A percentile compares a stretch with the other conserved stretches of the same genome.
Conservation (phyloP, 2,113 vertebrate species). For the Mustela lutreola region DNA sequence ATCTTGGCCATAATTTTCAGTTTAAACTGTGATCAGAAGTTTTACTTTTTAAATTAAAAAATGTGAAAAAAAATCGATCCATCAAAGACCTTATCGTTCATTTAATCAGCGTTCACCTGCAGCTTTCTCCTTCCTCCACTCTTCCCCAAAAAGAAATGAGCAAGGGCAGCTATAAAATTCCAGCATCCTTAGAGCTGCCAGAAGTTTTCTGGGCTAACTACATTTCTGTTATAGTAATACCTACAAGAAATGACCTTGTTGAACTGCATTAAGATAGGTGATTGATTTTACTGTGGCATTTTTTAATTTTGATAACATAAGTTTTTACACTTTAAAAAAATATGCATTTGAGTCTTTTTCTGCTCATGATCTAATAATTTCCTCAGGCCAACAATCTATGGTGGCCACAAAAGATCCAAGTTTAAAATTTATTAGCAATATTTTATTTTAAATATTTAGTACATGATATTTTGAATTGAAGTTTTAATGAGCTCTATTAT, state of each 20-base stretch:
- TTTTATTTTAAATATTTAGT: conserved; percentile 61
- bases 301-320: conserved; percentile 68
- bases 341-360: conserved; percentile 2
- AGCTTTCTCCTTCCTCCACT: neutral
- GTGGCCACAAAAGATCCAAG: conserved; percentile 54
- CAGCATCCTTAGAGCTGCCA: conserved; percentile 49
- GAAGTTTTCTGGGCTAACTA: conserved; percentile 36
- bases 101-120: conserved; percentile 81
- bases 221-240: conserved; percentile 57
- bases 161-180: conserved; percentile 78
- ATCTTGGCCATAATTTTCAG: conserved; percentile 86
- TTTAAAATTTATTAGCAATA: conserved; percentile 50
- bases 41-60: conserved; percentile 87
- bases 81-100: conserved; percentile 79
- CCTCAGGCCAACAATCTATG: conserved; percentile 25
- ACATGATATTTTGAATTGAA: conserved; percentile 33
- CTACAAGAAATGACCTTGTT: conserved; percentile 67
- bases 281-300: conserved; percentile 61
- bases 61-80: conserved; percentile 82
- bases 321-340: neutral
- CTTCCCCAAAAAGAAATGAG: conserved; percentile 50
- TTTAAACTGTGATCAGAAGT: conserved; percentile 84
- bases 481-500: conserved; percentile 33
- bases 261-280: conserved; percentile 51
- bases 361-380: conserved; percentile 44